Evolutionary conservation across 2,888 invertebrate species (phyloP).

Genomic region (Apotomis capreana): DNA sequence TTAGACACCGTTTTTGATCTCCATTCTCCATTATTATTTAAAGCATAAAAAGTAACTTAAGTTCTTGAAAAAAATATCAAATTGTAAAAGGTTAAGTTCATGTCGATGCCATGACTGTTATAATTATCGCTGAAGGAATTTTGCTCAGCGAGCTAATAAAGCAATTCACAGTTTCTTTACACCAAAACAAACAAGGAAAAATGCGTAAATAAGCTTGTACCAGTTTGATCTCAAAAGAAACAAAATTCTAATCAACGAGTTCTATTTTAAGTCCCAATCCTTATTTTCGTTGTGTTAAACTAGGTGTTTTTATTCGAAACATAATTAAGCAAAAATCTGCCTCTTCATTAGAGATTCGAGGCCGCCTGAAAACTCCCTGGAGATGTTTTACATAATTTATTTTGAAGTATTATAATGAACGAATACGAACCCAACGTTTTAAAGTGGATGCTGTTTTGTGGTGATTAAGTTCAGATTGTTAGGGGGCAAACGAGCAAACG

Average conservation of each 20-base stretch:
- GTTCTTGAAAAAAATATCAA: too few species aligned
- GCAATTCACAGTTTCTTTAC: too few species aligned
- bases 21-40: not conserved
- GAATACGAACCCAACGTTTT: constrained; percentile 12
- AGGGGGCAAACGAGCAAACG: too few species aligned
- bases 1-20: constrained; percentile 12
- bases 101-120: too few species aligned
- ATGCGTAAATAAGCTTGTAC: not conserved
- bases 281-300: constrained; percentile 20
- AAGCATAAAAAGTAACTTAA: not conserved
- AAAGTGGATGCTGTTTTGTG: not conserved
- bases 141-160: too few species aligned
- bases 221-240: not conserved
- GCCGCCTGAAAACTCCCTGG: constrained; percentile 45
- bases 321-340: constrained; percentile 56
- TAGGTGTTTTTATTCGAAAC: constrained; percentile 48
- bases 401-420: constrained; percentile 9
- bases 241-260: constrained; percentile 7
- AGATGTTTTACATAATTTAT: constrained; percentile 47
- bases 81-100: too few species aligned
- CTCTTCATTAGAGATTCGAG: constrained; percentile 56
- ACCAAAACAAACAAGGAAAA: too few species aligned
- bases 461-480: not conserved
- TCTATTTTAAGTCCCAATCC: constrained; percentile 13
- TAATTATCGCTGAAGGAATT: too few species aligned